phyloP scores from a whole-genome alignment of 2,888 invertebrate species.

The Pristionchus entomophagus region DNA sequence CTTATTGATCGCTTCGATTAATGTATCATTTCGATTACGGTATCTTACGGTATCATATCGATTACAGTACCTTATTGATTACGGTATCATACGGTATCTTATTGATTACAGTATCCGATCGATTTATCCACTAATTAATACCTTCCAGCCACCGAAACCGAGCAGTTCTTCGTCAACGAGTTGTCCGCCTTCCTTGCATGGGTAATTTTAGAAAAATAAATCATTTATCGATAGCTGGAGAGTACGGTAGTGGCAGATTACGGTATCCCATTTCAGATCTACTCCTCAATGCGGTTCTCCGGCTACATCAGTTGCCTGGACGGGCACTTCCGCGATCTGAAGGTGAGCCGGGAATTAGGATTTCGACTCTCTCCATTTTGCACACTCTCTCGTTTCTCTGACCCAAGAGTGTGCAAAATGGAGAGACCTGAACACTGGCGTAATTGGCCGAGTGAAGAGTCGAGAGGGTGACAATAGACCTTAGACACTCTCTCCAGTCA shows the following conservation, averaged over 20 bases:
- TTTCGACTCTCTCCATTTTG: no score
- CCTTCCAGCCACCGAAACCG: slow-evolving; percentile 21
- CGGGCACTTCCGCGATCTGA: slow-evolving; percentile 35
- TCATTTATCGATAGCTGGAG: background rate
- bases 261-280: slow-evolving; percentile 31
- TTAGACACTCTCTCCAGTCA: background rate
- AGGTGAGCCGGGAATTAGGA: no score
- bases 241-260: background rate
- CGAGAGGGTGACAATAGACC: background rate
- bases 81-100: background rate
- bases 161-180: slow-evolving; percentile 35
- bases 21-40: background rate
- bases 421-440: background rate
- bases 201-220: background rate
- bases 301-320: slow-evolving; percentile 27
- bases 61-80: slow-evolving; percentile 2
- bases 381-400: background rate
- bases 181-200: slow-evolving; percentile 33
- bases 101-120: background rate
- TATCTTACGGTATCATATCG: no score
- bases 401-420: no score
- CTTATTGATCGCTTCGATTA: background rate
- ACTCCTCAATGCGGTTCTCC: slow-evolving; percentile 44
- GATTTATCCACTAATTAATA: background rate
- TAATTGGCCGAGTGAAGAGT: background rate